phyloP scores from a whole-genome alignment of 2,113 vertebrate species.

The Pseudolaguvia tuberculata region DNA sequence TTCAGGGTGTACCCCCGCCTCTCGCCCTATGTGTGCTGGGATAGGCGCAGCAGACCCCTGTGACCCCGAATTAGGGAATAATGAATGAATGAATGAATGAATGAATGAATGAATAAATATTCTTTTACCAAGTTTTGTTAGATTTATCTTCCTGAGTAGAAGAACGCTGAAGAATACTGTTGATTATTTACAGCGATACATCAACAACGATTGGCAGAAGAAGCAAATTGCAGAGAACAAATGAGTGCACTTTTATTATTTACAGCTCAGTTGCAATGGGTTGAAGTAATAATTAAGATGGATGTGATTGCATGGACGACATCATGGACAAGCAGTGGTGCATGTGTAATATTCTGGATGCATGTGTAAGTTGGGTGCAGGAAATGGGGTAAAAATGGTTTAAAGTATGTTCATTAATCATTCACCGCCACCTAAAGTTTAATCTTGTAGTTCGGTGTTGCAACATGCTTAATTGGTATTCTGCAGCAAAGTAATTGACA shows the following conservation, averaged over 20 bases:
- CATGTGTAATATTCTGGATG: slow-evolving; percentile 26
- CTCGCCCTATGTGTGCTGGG: too few relatives aligned
- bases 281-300: slow-evolving; percentile 29
- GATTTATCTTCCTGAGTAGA: background rate
- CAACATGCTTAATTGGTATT: slow-evolving; percentile 35
- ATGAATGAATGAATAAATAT: too few relatives aligned
- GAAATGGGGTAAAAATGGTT: slow-evolving; percentile 37
- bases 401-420: slow-evolving; percentile 44
- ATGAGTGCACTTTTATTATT: slow-evolving; percentile 34
- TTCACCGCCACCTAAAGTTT: slow-evolving; percentile 25
- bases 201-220: slow-evolving; percentile 26
- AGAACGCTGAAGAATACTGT: background rate
- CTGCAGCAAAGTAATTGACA: slow-evolving; percentile 30
- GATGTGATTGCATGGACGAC: slow-evolving; percentile 28
- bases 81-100: too few relatives aligned
- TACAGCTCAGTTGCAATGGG: slow-evolving; percentile 35
- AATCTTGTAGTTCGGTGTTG: slow-evolving; percentile 18
- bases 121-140: background rate
- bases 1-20: too few relatives aligned
- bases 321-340: background rate
- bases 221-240: slow-evolving; percentile 17
- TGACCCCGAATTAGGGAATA: too few relatives aligned
- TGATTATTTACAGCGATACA: slow-evolving; percentile 1
- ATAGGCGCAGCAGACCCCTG: too few relatives aligned
- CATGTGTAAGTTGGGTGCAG: slow-evolving; percentile 32